phyloP scores from a whole-genome alignment of 2,113 vertebrate genomes.

The Heliornis fulica region DNA sequence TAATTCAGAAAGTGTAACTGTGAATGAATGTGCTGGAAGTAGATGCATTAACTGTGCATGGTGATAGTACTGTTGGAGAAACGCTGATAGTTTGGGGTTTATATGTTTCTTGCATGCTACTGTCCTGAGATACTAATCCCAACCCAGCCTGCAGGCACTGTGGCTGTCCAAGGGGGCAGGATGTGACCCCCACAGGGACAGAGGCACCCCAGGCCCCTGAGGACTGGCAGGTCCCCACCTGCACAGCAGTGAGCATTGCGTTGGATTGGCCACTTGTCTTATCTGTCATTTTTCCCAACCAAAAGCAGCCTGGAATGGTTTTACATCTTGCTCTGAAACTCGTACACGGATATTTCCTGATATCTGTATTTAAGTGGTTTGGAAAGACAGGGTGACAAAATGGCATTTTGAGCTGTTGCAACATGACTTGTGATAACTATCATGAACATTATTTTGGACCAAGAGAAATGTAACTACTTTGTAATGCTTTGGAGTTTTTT shows the following conservation, averaged over 20 bases:
- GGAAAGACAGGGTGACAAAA: not conserved
- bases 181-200: not conserved
- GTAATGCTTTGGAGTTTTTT: not conserved
- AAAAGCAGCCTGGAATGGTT: not conserved
- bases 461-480: not conserved
- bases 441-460: not conserved
- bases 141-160: not conserved
- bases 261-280: rapidly evolving
- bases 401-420: not conserved
- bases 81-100: not conserved
- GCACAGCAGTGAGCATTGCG: not conserved
- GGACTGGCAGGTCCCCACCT: not conserved
- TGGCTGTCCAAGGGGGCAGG: not conserved
- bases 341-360: not conserved
- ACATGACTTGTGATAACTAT: not conserved
- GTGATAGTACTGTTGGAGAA: not conserved
- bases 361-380: not conserved
- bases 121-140: not conserved
- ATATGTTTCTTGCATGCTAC: not conserved
- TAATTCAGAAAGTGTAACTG: not conserved
- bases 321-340: not conserved
- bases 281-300: not conserved
- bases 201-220: not conserved
- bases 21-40: not conserved
- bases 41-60: not conserved